Base-by-base conservation (phyloP, 2,888 invertebrate genomes). In the Hypomecis atomaria region DNA sequence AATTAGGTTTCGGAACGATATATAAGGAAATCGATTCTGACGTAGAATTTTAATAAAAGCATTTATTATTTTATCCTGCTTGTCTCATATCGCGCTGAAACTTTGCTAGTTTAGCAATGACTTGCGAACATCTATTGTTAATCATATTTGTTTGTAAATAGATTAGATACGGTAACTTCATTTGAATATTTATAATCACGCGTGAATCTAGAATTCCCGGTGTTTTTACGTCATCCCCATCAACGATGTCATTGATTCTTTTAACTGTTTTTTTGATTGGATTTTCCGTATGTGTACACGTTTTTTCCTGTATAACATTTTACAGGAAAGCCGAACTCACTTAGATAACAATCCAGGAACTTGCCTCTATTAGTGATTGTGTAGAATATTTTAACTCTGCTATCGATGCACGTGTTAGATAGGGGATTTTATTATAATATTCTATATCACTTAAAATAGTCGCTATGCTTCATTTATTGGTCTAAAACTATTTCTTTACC, bases 81-180 rank as follows among this genome's bases (percentile, higher is more conserved):
- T 52, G 38, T 52, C 38, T 38, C 40, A 52, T 52, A 40, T 40
- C 40, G 50, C 40, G 34, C 11, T n/a, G 40, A 33, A 52, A 40
- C 33, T 52, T 9, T 48, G 36, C 57, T 45, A 57, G 66, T 61
- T 69, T 69, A 67, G 66, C 54, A 23, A 47, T 44, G 54, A 61
- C 64, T 52, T 62, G 56, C 54, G 55, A 59, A 60, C 62, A 53
- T 34, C 23, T 23, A 23, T 23, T 23, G 23, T 23, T 23, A 23
- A 2, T 2, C 23, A 23, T 23, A 23, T 3, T 2, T 23, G 3
- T 23, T 23, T 23, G 23, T 23, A 23, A 38, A 36, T n/a, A 36
- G 36, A 7, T 59, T 34, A 45, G 56, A 52, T 61, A 47, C 42
- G 37, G 57, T 47, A 62, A 62, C 49, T 59, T 47, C 49, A 59